phyloP scores from a whole-genome alignment of 1,140 invertebrate species.

The Nautilus pompilius region DNA sequence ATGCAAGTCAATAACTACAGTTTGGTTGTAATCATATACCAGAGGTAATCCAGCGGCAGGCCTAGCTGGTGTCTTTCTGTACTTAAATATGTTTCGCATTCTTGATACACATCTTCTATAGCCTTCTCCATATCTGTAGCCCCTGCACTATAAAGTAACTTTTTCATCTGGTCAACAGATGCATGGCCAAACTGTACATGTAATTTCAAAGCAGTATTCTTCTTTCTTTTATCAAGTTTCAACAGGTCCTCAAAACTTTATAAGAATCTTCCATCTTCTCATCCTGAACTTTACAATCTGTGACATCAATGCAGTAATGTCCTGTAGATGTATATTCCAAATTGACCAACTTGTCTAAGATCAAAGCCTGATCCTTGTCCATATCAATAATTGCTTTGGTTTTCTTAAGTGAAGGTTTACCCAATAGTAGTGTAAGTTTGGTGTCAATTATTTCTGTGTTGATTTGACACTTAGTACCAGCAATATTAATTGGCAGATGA shows the following conservation, averaged over 20 bases:
- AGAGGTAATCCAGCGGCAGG: slow-evolving; percentile 17
- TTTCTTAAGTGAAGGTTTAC: slow-evolving; percentile 14
- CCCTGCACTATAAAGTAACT: slow-evolving; percentile 11
- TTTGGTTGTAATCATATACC: slow-evolving; percentile 21
- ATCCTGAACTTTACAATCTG: neutral
- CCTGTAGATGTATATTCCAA: slow-evolving; percentile 22
- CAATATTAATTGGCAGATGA: slow-evolving; percentile 17
- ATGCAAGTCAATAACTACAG: slow-evolving; percentile 21
- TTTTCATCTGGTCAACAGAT: slow-evolving; percentile 8
- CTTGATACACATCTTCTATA: neutral
- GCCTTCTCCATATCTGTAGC: neutral
- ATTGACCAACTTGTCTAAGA: slow-evolving; percentile 15
- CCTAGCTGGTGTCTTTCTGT: slow-evolving; percentile 14
- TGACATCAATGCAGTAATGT: slow-evolving; percentile 17
- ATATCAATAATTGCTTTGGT: slow-evolving; percentile 14
- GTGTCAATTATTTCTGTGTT: slow-evolving; percentile 15
- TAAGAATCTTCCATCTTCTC: neutral
- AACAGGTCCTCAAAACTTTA: slow-evolving; percentile 4
- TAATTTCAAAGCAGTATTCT: slow-evolving; percentile 7
- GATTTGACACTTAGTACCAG: slow-evolving; percentile 15
- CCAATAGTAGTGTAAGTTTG: slow-evolving; percentile 19
- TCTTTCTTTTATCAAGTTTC: slow-evolving; percentile 1
- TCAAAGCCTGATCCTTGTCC: slow-evolving; percentile 11
- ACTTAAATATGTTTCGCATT: slow-evolving; percentile 3
- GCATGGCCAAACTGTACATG: slow-evolving; percentile 25